Conservation (phyloP, 2,888 invertebrate species). For the Seira ritae region DNA sequence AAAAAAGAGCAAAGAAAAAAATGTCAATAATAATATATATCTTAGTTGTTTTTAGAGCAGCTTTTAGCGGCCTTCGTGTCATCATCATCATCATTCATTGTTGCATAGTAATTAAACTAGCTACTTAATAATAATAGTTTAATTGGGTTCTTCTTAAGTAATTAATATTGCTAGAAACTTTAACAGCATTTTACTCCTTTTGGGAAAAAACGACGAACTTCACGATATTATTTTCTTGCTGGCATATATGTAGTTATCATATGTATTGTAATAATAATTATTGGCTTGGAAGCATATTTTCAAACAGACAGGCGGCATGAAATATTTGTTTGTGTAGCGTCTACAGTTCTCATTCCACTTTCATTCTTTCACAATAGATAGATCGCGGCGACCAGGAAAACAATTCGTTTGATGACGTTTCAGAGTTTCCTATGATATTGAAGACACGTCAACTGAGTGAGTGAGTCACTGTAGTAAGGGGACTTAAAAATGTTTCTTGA, state of each 20-base stretch:
- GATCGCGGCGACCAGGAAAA: too few relatives aligned
- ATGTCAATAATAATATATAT: constrained; percentile 1
- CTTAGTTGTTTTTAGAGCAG: neutral
- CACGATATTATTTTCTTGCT: too few relatives aligned
- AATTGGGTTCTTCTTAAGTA: too few relatives aligned
- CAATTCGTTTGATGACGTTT: too few relatives aligned
- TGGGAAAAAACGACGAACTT: too few relatives aligned
- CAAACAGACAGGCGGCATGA: neutral
- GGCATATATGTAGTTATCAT: neutral
- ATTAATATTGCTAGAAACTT: too few relatives aligned
- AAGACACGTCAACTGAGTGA: too few relatives aligned
- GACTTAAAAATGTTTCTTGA: too few relatives aligned
- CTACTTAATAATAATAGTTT: too few relatives aligned
- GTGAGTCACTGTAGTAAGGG: too few relatives aligned
- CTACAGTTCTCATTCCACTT: neutral
- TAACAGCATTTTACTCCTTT: neutral
- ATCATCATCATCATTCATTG: neutral
- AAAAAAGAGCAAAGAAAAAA: neutral
- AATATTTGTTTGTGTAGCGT: neutral
- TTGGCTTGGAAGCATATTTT: constrained; percentile 15
- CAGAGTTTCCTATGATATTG: too few relatives aligned
- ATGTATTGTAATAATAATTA: too few relatives aligned
- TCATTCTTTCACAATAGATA: neutral
- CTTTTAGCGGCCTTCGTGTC: constrained; percentile 9
- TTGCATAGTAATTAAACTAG: neutral